Evolutionary conservation across 2,797 vertebrate genomes (phyloP), one percentile per base, ranked within the genome.

Genomic region (Chromis chromis): DNA sequence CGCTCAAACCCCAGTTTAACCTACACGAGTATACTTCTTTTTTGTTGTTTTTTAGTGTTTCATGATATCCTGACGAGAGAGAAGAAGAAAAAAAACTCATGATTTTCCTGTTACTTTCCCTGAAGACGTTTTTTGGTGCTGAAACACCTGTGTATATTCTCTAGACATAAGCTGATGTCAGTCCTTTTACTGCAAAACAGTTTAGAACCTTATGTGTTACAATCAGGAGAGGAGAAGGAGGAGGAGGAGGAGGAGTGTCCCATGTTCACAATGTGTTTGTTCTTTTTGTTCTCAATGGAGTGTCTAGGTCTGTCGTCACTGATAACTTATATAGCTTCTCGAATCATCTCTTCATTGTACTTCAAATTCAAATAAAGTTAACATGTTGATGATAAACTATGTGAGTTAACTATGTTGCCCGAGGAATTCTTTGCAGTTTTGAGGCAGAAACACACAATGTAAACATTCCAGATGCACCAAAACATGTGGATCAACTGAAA

Each of bases 311-410:
- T 93, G 90, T 93, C 91, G 91, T 94, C 93, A 93, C 91, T 92
- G 89, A 93, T 93, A 93, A 93, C 92, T 92, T 93, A 93, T 92
- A 90, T 91, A 92, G 88, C 92, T 92, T 92, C 90, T 91, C 78
- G 69, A 91, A 91, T 91, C 93, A 92, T 91, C 91, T 91, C 91
- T 91, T 93, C 90, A 92, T 91, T 94, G 92, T 94, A 93, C 91
- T 94, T 94, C 89, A 94, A 92, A 89, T 91, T 93, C 89, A 92
- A 93, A 92, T 93, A 93, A 93, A 94, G 90, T 90, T 90, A 89
- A 86, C 92, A 91, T 92, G 92, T 93, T 91, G 90, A 92, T 92
- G 91, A 93, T 90, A 93, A 85, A 72, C 61, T 14, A 74, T 49
- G 76, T 77, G 83, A 88, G 83, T 86, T 72, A 59, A 73, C 59